phyloP scores from a whole-genome alignment of 2,797 vertebrate species.

The Galago senegalensis region DNA sequence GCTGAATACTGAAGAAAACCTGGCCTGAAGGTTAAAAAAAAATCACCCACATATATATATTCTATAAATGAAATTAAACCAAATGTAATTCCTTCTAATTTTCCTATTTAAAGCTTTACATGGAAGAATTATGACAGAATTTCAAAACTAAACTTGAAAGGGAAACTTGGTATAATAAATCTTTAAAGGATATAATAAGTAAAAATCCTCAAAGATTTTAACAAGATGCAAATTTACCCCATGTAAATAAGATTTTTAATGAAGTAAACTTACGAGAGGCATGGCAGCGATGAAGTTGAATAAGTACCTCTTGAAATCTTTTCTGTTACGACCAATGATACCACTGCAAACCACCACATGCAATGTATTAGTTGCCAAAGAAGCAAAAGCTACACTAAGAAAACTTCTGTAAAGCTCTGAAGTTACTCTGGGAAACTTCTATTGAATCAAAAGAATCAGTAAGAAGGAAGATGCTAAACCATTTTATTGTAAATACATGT shows the following conservation, averaged over 20 bases:
- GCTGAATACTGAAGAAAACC: background rate
- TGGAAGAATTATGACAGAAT: conserved; percentile 37
- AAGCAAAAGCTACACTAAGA: conserved; percentile 76
- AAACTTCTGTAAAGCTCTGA: conserved; percentile 55
- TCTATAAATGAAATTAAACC: background rate
- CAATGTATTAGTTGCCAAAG: conserved; percentile 88
- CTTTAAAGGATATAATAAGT: conserved; percentile 65
- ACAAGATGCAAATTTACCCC: background rate
- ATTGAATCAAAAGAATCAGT: conserved; percentile 34
- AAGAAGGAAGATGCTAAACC: conserved; percentile 11
- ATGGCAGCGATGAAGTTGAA: conserved; percentile 98
- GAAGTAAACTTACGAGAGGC: conserved; percentile 96
- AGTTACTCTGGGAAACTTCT: conserved; percentile 59
- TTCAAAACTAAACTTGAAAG: conserved; percentile 64
- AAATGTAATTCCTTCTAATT: conserved; percentile 4
- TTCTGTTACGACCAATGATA: conserved; percentile 97
- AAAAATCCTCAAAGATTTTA: conserved; percentile 65
- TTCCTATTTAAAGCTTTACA: conserved; percentile 45
- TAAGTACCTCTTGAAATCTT: conserved; percentile 98
- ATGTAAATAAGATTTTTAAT: conserved; percentile 61
- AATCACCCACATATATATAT: background rate
- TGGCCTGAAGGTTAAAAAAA: background rate
- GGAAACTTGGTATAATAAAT: conserved; percentile 53
- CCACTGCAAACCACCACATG: conserved; percentile 96
- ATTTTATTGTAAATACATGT: conserved; percentile 64